Conservation (phyloP, 23 tunicate genomes). For the Diplosoma virens region DNA sequence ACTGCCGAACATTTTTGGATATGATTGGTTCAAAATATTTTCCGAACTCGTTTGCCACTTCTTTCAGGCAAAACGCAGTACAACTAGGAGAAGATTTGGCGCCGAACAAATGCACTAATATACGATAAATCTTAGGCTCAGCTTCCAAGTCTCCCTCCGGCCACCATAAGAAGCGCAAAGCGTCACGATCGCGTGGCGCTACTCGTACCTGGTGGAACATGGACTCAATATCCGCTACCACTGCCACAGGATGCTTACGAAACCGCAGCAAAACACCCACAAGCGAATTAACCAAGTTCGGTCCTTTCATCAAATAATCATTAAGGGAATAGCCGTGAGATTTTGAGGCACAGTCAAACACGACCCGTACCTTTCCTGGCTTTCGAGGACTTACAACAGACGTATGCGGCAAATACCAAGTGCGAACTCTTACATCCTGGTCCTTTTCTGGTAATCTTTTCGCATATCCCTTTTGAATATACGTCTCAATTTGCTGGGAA, state of each 20-base stretch:
- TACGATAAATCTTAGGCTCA: background rate
- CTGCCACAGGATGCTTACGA: conserved; percentile 16
- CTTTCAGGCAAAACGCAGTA: conserved; percentile 2
- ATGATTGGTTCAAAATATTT: background rate
- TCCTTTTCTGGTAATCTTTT: background rate
- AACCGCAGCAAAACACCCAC: conserved; percentile 24
- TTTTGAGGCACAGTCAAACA: conserved; percentile 6
- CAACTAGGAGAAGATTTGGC: conserved; percentile 27
- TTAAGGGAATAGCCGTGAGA: background rate
- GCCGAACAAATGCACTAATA: conserved; percentile 32
- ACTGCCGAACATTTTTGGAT: background rate
- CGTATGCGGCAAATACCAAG: background rate
- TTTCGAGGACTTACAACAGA: conserved; percentile 4
- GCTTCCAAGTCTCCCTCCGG: conserved; percentile 1
- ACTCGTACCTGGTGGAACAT: conserved; percentile 41
- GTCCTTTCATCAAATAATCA: conserved; percentile 26
- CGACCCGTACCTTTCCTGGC: conserved; percentile 19
- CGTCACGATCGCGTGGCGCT: background rate
- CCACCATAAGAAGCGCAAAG: conserved; percentile 35
- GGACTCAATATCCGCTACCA: conserved; percentile 19
- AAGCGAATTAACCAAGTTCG: conserved; percentile 32
- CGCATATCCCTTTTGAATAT: background rate
- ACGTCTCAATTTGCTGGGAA: background rate
- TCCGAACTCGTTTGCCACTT: background rate
- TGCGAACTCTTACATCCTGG: background rate